Base-by-base conservation (phyloP, 1,140 invertebrate genomes). In the Mycetomoellerius zeteki region DNA sequence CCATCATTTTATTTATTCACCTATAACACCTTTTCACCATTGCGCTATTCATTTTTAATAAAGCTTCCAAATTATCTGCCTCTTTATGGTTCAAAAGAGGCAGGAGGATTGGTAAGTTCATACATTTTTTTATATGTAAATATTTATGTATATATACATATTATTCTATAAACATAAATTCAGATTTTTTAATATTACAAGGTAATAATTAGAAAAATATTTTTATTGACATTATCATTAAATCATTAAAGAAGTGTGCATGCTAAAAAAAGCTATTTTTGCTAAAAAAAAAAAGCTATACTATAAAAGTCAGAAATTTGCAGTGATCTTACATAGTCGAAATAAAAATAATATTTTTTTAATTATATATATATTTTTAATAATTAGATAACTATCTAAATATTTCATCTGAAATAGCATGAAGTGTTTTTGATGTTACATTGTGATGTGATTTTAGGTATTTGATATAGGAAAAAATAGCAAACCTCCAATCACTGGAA, bases 401-500 rank as follows among this genome's bases (percentile, higher is more conserved):
- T 64, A 27, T 27, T 43, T 1, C 1, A 69, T 33, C 60, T 85
- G 64, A 62, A 73, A 60, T 37, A 37, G 0, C 24, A 27, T 33
- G 3, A 77, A 60, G 27, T 37, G 2, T 27, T n/a, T 69, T 21
- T 78, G 1, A 21, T 64, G 14, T 14, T 47, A 27, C 5, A 33
- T n/a, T n/a, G n/a, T n/a, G n/a, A 47, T 37, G 12, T 67, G 43
- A n/a, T 95, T 95, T 24, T 91, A 98, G 98, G 96, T 99, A 54
- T 99, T 98, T 93, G 98, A 98, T 93, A 96, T 99, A 85, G 98
- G 98, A 12, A 97, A 97, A 95, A 92, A 94, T 8, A 95, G 95
- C 62, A 96, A 97, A 65, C 97, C 97, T 69, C 97, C 98, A 0
- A 98, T 99, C 52, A 99, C 98, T 62, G 98, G 98, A 0, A 96